Conservation (phyloP, 1,140 invertebrate species). For the Latrodectus geometricus region DNA sequence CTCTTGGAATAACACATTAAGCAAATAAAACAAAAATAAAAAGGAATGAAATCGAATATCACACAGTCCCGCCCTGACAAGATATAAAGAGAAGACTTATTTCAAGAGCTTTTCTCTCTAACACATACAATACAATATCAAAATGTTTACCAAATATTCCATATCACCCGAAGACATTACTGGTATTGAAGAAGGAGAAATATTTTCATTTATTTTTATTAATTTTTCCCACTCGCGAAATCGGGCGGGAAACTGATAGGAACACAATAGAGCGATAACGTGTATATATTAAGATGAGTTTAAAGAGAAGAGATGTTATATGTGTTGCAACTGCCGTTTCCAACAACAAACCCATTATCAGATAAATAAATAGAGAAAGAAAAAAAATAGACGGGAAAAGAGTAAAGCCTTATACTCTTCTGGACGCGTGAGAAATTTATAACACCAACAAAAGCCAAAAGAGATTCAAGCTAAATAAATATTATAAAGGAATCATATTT, state of each 20-base stretch:
- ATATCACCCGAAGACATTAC: conserved; percentile 10
- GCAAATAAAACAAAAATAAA: not conserved
- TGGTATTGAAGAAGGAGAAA: not conserved
- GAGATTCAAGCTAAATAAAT: conserved; percentile 11
- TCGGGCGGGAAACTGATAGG: not conserved
- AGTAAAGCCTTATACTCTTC: not conserved
- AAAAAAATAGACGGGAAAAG: not conserved
- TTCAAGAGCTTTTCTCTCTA: conserved; percentile 7
- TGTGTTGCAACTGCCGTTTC: conserved; percentile 34
- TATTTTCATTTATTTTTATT: not conserved
- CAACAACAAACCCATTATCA: conserved; percentile 31
- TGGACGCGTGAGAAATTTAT: conserved; percentile 24
- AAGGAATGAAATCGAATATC: not conserved
- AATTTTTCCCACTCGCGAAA: not conserved
- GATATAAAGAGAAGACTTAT: not conserved
- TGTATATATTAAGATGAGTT: conserved; percentile 19
- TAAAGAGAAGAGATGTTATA: not conserved
- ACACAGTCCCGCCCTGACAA: not conserved
- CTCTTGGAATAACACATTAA: not conserved
- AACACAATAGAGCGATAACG: conserved; percentile 23
- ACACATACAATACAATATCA: conserved; percentile 31
- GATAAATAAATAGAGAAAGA: too few relatives aligned
- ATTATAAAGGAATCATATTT: conserved; percentile 22
- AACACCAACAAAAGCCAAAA: not conserved
- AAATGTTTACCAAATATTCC: conserved; percentile 34